A percentile compares a stretch with the other conserved stretches of the same genome.
Conservation (phyloP, 2,113 vertebrate species). For the Cyphomyrus plagiostoma region DNA sequence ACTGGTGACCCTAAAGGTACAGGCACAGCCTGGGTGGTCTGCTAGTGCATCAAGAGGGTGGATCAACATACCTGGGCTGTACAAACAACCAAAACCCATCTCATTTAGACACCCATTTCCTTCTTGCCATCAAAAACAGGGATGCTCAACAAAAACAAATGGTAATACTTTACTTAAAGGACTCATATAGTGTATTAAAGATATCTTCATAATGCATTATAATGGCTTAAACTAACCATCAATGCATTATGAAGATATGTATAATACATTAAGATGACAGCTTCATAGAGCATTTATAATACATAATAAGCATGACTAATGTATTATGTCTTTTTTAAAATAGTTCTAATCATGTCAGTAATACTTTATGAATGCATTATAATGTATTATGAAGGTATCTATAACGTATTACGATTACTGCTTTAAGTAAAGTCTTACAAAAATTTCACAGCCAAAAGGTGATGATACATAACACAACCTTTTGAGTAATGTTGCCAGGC, state of each 20-base stretch:
- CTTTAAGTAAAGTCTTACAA: no score
- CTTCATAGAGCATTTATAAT: no score
- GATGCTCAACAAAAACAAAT: background rate
- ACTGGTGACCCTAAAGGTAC: slow-evolving; percentile 9
- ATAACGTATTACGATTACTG: no score
- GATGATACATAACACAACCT: no score
- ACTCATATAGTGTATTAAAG: background rate
- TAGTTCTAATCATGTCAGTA: no score
- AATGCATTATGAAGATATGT: no score
- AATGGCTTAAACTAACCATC: no score
- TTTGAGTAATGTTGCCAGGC: slow-evolving; percentile 5
- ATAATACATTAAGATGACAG: no score
- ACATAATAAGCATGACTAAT: no score
- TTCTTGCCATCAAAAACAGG: background rate
- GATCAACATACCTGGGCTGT: background rate
- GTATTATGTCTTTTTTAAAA: no score
- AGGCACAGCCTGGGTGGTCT: slow-evolving; percentile 36
- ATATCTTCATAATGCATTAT: background rate
- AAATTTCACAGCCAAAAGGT: background rate
- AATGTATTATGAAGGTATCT: no score
- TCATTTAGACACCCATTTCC: background rate
- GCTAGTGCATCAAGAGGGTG: slow-evolving; percentile 12
- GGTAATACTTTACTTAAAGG: background rate
- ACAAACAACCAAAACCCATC: background rate
- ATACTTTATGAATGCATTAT: no score